Base-by-base conservation (phyloP, 1,140 invertebrate species). In the Melipona quadrifasciata region DNA sequence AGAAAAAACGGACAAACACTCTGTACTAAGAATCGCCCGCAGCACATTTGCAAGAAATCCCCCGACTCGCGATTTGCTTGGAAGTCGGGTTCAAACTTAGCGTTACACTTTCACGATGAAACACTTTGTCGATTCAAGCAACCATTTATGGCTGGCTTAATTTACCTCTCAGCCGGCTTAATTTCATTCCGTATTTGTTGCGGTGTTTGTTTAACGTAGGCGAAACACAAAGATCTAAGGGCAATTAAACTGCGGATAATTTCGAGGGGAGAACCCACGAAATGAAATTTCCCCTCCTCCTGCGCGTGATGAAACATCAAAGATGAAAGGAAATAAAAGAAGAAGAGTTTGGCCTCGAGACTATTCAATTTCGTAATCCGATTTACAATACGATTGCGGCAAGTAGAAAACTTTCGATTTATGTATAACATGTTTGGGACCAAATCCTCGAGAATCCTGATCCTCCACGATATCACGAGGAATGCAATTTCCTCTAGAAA, bases 351-450 rank as follows among this genome's bases (percentile, higher is more conserved):
- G 65, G 55, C 64, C 80, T 64, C 71, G 34, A 72, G 85, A 91
- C 90, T 90, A 91, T 91, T 91, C 87, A 90, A 91, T 91, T 91
- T 91, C 84, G 85, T 90, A 90, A 91, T 91, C 89, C 90, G 87
- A 91, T 91, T 91, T 91, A 82, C 83, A 86, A 81, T 81, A 85
- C 85, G 87, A 87, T 91, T 89, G 87, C 80, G 84, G 83, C 34
- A 86, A 90, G 89, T 78, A 82, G 89, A 90, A 90, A 90, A 90
- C 89, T 90, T 90, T 90, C 86, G 89, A 90, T 90, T 90, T 90
- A 90, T 47, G 39, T 47, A 47, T 88, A 80, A 78, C 86, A 75
- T 86, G 89, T 83, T 90, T 88, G 85, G 80, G 80, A 90, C 83
- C 86, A 90, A 90, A 86, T 90, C 80, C 73, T 68, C 64, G 10